Evolutionary conservation across 2,797 vertebrate genomes (phyloP).

Genomic region (Etheostoma nigrum): DNA sequence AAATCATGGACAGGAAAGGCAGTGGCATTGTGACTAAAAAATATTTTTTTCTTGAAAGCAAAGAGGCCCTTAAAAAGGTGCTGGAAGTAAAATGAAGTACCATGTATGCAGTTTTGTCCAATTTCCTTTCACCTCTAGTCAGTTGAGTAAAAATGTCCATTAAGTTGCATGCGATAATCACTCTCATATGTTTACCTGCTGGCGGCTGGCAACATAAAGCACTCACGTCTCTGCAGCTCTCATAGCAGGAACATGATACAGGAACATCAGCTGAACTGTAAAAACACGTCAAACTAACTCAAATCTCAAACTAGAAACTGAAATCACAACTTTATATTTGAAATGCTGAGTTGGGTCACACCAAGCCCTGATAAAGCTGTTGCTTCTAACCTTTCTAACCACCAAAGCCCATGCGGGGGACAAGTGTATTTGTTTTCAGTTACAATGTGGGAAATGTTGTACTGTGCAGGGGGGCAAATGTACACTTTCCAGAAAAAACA

Average conservation of each 20-base stretch:
- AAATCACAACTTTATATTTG: neutral
- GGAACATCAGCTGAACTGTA: conserved; percentile 25
- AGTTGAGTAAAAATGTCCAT: conserved; percentile 47
- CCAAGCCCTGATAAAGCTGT: conserved; percentile 4
- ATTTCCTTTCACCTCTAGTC: conserved; percentile 46
- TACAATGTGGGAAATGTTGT: conserved; percentile 61
- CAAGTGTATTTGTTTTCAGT: conserved; percentile 55
- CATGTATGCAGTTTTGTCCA: conserved; percentile 28
- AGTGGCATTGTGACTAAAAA: neutral
- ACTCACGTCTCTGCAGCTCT: conserved; percentile 26
- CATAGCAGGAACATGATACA: conserved; percentile 25
- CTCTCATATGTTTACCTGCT: conserved; percentile 71
- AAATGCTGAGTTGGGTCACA: conserved; percentile 26
- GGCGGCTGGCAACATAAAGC: conserved; percentile 30
- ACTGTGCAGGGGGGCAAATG: conserved; percentile 39
- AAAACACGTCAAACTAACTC: conserved; percentile 21
- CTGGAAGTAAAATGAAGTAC: conserved; percentile 11
- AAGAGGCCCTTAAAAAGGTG: neutral
- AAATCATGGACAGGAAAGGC: neutral
- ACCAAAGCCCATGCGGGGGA: conserved; percentile 17
- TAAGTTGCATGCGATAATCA: conserved; percentile 63
- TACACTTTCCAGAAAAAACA: conserved; percentile 53
- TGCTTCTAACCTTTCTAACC: conserved; percentile 11
- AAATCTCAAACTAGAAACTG: neutral
- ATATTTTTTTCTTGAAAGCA: neutral